Evolutionary conservation across 2,888 invertebrate genomes (phyloP).

Genomic region (Mythimna pallens): DNA sequence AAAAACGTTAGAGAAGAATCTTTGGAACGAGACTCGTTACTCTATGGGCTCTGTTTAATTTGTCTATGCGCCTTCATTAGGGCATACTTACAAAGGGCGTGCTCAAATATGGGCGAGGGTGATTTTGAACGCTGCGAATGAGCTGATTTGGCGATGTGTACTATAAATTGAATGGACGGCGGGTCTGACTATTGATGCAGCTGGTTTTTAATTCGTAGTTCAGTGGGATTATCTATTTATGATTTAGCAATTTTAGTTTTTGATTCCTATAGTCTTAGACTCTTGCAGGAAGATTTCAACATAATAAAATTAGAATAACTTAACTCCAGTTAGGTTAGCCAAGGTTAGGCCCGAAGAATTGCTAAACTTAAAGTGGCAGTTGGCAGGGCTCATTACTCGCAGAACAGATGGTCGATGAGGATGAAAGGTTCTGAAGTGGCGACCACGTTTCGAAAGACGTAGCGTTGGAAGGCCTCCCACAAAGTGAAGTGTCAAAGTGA

Average conservation of each 20-base stretch:
- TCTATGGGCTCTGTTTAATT: conserved; percentile 81
- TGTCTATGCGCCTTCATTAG: conserved; percentile 81
- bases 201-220: conserved; percentile 8
- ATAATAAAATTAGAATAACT: background rate
- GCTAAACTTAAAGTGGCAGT: too few relatives aligned
- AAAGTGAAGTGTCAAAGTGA: too few relatives aligned
- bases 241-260: background rate
- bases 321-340: background rate
- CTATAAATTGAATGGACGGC: conserved; percentile 45
- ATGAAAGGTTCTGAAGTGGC: too few relatives aligned
- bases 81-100: conserved; percentile 70
- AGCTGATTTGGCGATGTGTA: conserved; percentile 52
- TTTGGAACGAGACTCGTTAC: conserved; percentile 76
- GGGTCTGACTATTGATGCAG: conserved; percentile 15
- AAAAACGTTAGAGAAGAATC: conserved; percentile 81
- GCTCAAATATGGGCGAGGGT: conserved; percentile 67
- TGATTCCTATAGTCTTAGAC: too few relatives aligned
- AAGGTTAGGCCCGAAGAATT: too few relatives aligned
- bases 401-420: too few relatives aligned
- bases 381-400: too few relatives aligned
- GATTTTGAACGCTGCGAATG: conserved; percentile 56
- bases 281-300: too few relatives aligned
- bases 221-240: background rate
- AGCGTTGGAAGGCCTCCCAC: too few relatives aligned
- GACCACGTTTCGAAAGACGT: too few relatives aligned